Evolutionary conservation across 2,888 invertebrate species (phyloP).

Genomic region (Cheilosia variabilis): DNA sequence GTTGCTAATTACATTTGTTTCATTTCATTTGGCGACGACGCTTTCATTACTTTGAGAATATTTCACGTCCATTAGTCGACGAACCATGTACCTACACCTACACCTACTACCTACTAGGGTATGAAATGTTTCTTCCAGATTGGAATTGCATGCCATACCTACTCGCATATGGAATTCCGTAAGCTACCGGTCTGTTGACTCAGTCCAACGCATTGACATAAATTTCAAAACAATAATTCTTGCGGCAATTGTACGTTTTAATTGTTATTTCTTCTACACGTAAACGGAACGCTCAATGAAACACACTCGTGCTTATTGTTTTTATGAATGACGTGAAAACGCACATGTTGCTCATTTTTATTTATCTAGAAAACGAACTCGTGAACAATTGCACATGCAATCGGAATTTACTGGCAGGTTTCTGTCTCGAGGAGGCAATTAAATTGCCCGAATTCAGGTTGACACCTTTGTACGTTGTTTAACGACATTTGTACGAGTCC

Average conservation of each 20-base stretch:
- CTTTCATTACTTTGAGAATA: no score
- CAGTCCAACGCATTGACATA: slow-evolving; percentile 59
- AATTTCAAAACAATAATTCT: slow-evolving; percentile 30
- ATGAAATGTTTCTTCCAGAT: not conserved
- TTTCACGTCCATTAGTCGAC: no score
- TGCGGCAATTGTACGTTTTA: slow-evolving; percentile 25
- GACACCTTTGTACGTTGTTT: not conserved
- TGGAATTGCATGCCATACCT: slow-evolving; percentile 1
- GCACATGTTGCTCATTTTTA: slow-evolving; percentile 3
- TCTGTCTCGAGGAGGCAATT: slow-evolving; percentile 11
- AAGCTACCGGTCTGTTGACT: slow-evolving; percentile 35
- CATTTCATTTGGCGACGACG: no score
- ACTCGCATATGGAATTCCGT: not conserved
- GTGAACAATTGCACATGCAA: slow-evolving; percentile 11
- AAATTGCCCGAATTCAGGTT: slow-evolving; percentile 27
- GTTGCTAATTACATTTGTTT: no score
- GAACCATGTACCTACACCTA: no score
- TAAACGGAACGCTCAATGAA: slow-evolving; percentile 31
- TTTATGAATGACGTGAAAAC: slow-evolving; percentile 1
- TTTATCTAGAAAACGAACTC: not conserved
- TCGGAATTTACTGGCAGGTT: slow-evolving; percentile 20
- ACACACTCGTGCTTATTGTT: slow-evolving; percentile 16
- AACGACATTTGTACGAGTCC: not conserved
- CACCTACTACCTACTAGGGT: not conserved
- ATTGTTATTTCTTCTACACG: slow-evolving; percentile 41